Percentiles rank a stretch among this genome's conserved stretches.
These are phyloP conservation scores for Agrotis exclamationis DNA, from an alignment of 2,888 invertebrate species.

Conservation along the genomic window DNA sequence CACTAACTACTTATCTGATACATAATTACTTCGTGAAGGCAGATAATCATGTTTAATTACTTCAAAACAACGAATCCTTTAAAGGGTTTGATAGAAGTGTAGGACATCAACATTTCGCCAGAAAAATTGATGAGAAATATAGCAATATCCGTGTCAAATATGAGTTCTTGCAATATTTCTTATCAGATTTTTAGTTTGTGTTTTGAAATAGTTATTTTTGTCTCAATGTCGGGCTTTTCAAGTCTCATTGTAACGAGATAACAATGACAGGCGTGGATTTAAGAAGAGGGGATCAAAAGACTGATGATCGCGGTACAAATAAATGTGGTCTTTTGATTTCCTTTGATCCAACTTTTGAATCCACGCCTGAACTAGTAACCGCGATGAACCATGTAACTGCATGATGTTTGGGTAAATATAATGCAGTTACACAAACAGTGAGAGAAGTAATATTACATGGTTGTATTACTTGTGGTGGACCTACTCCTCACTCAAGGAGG, in stretches of 20 bases:
- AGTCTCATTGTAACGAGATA: background rate
- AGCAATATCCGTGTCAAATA: background rate
- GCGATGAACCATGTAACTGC: background rate
- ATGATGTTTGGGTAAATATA: background rate
- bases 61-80: background rate
- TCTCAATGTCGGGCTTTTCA: background rate
- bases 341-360: background rate
- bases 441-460: background rate
- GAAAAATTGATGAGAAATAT: background rate
- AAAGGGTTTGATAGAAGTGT: background rate
- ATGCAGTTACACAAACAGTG: background rate
- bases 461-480: background rate
- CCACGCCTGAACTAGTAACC: background rate
- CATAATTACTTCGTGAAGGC: too few relatives aligned
- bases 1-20: too few relatives aligned
- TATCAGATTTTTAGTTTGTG: background rate
- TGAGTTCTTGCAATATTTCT: background rate
- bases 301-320: background rate
- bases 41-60: too few relatives aligned
- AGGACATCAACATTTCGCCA: too few relatives aligned
- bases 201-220: background rate
- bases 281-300: background rate
- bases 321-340: background rate
- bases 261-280: background rate
- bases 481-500: too few relatives aligned